Percentiles rank a stretch among this genome's conserved stretches.
These are phyloP conservation scores for Lethocerus indicus DNA, from an alignment of 1,140 invertebrate species.

Conservation along the genomic window DNA sequence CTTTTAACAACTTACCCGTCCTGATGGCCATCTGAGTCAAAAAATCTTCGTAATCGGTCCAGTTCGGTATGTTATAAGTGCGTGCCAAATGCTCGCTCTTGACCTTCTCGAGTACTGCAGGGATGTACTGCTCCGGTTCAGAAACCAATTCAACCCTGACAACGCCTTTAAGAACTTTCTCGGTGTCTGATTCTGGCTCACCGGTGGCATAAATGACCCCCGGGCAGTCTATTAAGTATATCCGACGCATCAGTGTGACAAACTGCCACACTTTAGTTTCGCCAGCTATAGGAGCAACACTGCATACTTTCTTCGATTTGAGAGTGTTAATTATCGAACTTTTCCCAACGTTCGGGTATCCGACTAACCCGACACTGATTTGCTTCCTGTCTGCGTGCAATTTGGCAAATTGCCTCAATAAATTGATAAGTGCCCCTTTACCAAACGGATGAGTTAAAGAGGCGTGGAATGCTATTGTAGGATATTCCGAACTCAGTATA, in stretches of 20 bases:
- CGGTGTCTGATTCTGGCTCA: conserved; percentile 81
- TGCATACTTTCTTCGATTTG: conserved; percentile 88
- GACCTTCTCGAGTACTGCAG: conserved; percentile 69
- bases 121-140: conserved; percentile 89
- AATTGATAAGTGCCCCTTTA: conserved; percentile 92
- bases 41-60: conserved; percentile 72
- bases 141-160: conserved; percentile 91
- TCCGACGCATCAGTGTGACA: conserved; percentile 91
- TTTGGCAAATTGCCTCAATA: conserved; percentile 92
- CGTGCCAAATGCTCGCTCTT: conserved; percentile 77
- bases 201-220: conserved; percentile 92
- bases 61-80: conserved; percentile 76
- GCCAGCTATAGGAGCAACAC: conserved; percentile 96
- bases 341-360: conserved; percentile 98
- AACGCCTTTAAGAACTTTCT: conserved; percentile 91
- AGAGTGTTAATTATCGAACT: conserved; percentile 97
- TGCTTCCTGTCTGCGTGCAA: conserved; percentile 91
- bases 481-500: conserved; percentile 83
- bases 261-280: conserved; percentile 99
- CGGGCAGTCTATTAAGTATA: conserved; percentile 98
- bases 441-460: conserved; percentile 94
- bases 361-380: conserved; percentile 97
- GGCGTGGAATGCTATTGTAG: conserved; percentile 96
- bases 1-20: conserved; percentile 83
- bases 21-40: conserved; percentile 76